These are phyloP conservation scores for Stichodactyla mertensii DNA, from an alignment of 64 coral and sea anemone species.

Conservation along the genomic window DNA sequence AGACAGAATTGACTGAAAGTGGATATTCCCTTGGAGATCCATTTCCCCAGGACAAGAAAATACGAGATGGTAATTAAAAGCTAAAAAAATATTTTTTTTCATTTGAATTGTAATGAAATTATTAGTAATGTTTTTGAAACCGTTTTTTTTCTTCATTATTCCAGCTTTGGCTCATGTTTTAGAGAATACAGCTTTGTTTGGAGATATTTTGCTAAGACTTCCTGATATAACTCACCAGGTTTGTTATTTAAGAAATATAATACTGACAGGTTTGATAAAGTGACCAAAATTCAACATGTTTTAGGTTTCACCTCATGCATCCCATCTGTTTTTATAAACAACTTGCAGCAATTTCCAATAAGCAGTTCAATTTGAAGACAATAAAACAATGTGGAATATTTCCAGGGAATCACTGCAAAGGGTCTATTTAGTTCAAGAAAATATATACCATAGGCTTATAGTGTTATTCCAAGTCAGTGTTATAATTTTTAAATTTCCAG, in stretches of 20 bases:
- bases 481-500: slow-evolving; percentile 18
- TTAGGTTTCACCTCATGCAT: no score
- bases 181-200: slow-evolving; percentile 74
- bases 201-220: slow-evolving; percentile 60
- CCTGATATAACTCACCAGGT: slow-evolving; percentile 66
- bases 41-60: slow-evolving; percentile 52
- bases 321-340: no score
- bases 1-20: slow-evolving; percentile 18
- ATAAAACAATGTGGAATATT: no score
- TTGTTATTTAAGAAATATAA: neutral
- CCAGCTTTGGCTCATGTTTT: slow-evolving; percentile 61
- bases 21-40: slow-evolving; percentile 59
- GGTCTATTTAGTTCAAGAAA: no score
- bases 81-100: neutral
- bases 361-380: no score
- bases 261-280: no score
- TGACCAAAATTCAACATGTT: no score
- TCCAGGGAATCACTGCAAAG: no score
- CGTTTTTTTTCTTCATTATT: neutral
- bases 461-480: no score
- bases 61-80: slow-evolving; percentile 40
- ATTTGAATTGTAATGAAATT: neutral
- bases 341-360: no score
- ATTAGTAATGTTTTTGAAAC: neutral
- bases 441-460: no score